A percentile compares a stretch with the other conserved stretches of the same genome.
These are phyloP conservation scores for Callyntrura guangdongensis DNA, from an alignment of 2,888 invertebrate species.

Conservation along the genomic window DNA sequence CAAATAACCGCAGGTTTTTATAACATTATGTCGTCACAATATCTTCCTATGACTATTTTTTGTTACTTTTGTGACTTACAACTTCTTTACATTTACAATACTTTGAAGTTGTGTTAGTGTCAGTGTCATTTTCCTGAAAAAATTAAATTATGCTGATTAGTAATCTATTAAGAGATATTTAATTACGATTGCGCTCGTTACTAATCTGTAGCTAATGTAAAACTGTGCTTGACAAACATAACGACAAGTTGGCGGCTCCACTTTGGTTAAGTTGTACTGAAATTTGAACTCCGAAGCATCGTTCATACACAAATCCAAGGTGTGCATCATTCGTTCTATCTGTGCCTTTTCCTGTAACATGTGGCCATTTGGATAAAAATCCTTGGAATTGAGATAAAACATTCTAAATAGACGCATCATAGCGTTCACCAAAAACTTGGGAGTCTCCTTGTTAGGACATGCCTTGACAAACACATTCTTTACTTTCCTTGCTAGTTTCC, in stretches of 20 bases:
- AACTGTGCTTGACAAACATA: background rate
- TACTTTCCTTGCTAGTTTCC: constrained; percentile 63
- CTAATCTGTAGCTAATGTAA: too few species aligned
- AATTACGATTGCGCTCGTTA: too few species aligned
- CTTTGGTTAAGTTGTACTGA: constrained; percentile 17
- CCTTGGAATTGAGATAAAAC: constrained; percentile 72
- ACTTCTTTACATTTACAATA: constrained; percentile 49
- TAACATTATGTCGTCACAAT: too few species aligned
- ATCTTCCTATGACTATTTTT: too few species aligned
- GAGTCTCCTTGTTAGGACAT: constrained; percentile 67
- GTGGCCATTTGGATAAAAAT: constrained; percentile 73
- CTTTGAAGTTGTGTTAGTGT: background rate
- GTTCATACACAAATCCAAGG: constrained; percentile 68
- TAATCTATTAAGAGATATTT: too few species aligned
- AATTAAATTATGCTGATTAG: too few species aligned
- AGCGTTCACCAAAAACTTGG: constrained; percentile 73
- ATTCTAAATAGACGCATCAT: constrained; percentile 78
- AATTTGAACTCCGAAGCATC: constrained; percentile 44
- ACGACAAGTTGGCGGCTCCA: background rate
- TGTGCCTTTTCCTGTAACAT: constrained; percentile 69
- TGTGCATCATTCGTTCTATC: constrained; percentile 53
- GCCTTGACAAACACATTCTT: constrained; percentile 74
- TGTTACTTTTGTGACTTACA: constrained; percentile 42
- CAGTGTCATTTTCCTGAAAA: background rate
- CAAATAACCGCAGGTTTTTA: too few species aligned